Evolutionary conservation across 2,888 invertebrate genomes (phyloP).

Genomic region (Gari tellinella): DNA sequence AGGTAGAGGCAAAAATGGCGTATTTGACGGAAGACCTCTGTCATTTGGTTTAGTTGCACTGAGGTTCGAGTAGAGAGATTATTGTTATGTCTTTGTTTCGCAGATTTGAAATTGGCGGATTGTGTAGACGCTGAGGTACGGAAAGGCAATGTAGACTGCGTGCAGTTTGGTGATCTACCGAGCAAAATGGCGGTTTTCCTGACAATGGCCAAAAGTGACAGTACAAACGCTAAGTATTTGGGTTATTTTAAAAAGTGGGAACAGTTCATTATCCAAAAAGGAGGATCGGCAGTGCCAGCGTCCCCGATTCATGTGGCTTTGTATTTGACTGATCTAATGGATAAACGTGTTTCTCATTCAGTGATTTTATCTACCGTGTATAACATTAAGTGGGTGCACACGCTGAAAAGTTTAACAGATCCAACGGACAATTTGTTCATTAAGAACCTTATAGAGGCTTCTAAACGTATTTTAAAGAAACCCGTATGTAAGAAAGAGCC

Average conservation of each 20-base stretch:
- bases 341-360: constrained; percentile 22
- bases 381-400: constrained; percentile 9
- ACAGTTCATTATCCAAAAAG: constrained; percentile 37
- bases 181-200: constrained; percentile 27
- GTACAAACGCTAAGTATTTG: constrained; percentile 31
- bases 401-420: neutral
- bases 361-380: constrained; percentile 26
- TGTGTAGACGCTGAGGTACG: neutral
- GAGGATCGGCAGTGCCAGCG: constrained; percentile 31
- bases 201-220: constrained; percentile 28
- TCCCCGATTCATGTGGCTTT: constrained; percentile 40
- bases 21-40: constrained; percentile 20
- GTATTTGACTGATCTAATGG: constrained; percentile 38
- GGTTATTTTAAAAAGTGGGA: too few species aligned
- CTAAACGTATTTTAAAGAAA: too few species aligned
- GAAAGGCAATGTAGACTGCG: too few species aligned
- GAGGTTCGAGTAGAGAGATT: constrained; percentile 2
- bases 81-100: constrained; percentile 4
- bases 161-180: constrained; percentile 14
- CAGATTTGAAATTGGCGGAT: constrained; percentile 13
- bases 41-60: constrained; percentile 23
- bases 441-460: too few species aligned
- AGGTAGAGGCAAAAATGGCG: constrained; percentile 17
- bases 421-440: constrained; percentile 5
- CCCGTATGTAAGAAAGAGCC: too few species aligned